Conservation (phyloP, 2,113 vertebrate species). For the Ceyx cyanopectus region DNA sequence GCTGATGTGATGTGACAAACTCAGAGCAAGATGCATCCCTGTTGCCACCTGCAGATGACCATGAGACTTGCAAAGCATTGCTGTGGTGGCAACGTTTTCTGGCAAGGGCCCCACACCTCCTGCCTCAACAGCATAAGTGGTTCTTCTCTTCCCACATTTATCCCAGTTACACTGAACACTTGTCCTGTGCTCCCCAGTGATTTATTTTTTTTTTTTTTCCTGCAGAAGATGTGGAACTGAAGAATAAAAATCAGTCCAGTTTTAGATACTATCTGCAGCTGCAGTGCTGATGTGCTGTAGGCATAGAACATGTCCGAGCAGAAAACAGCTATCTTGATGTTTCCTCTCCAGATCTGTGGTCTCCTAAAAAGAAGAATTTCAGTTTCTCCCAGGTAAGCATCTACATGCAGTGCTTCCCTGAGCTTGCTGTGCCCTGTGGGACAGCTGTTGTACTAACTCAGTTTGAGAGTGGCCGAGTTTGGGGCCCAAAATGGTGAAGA, state of each 20-base stretch:
- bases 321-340: not conserved
- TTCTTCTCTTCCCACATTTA: not conserved
- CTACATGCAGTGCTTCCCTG: not conserved
- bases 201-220: not conserved
- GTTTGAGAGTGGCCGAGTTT: not conserved
- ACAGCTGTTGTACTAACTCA: not conserved
- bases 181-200: not conserved
- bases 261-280: not conserved
- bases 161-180: not conserved
- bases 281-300: not conserved
- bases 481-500: not conserved
- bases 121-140: not conserved
- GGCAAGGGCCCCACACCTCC: not conserved
- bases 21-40: not conserved
- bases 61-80: not conserved
- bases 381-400: not conserved
- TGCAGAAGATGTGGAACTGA: not conserved
- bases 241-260: not conserved
- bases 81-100: not conserved
- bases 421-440: not conserved
- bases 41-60: not conserved
- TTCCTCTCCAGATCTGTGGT: not conserved
- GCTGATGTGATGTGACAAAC: accelerated
- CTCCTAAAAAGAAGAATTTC: not conserved
- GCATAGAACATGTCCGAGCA: not conserved